Conservation (phyloP, 2,113 vertebrate genomes). For the Phrynocephalus versicolor region DNA sequence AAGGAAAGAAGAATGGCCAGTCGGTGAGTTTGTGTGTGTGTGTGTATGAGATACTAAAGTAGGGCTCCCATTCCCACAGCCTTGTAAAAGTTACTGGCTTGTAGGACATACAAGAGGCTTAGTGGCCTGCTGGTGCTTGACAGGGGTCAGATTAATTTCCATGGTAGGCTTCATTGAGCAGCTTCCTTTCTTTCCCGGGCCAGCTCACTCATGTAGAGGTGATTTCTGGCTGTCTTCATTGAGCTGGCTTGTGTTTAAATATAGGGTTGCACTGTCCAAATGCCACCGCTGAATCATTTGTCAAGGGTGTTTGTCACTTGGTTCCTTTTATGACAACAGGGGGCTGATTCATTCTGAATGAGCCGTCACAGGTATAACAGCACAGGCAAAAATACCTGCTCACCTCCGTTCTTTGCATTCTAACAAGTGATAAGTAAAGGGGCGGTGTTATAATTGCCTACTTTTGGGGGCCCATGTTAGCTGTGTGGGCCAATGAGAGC, state of each 20-base stretch:
- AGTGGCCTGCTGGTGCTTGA: not conserved
- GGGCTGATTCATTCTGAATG: not conserved
- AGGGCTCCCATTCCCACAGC: no score
- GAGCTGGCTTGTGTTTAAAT: not conserved
- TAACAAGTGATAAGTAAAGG: no score
- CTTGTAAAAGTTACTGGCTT: not conserved
- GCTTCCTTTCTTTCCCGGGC: not conserved
- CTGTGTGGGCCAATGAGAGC: no score
- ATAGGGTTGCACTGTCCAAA: not conserved
- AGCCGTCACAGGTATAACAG: not conserved
- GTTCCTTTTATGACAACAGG: not conserved
- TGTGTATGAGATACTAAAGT: not conserved
- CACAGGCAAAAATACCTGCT: no score
- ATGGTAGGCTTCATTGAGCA: not conserved
- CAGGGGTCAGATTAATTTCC: not conserved
- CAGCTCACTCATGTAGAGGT: not conserved
- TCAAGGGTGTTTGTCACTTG: not conserved
- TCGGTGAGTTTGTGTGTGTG: not conserved
- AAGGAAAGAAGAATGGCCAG: not conserved
- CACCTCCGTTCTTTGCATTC: not conserved
- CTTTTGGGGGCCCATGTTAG: no score
- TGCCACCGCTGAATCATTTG: no score
- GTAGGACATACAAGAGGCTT: not conserved
- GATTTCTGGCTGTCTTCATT: not conserved
- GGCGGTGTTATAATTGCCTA: no score